Evolutionary conservation across 2,888 invertebrate species (phyloP).

Genomic region (Pemphredon lugubris): DNA sequence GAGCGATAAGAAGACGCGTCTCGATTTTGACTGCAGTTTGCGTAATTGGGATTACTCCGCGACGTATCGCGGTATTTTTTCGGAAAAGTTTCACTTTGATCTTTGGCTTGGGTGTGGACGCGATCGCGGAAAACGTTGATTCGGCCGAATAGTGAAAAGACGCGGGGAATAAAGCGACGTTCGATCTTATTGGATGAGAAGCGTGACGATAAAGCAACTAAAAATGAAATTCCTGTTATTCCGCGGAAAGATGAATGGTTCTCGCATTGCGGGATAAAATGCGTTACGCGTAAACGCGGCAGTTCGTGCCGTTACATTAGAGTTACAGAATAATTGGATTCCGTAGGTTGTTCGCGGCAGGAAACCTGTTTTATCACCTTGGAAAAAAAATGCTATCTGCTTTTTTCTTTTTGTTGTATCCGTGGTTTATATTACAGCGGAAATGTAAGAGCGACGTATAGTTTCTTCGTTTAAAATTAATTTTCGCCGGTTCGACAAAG

Average conservation of each 20-base stretch:
- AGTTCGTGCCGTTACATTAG: neutral
- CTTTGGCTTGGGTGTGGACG: too few species aligned
- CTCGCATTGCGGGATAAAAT: neutral
- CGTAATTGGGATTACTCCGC: too few species aligned
- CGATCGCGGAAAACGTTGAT: too few species aligned
- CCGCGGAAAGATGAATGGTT: neutral
- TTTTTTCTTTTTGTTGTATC: neutral
- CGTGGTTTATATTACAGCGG: too few species aligned
- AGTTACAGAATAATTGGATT: neutral
- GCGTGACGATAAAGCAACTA: neutral
- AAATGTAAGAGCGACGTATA: neutral
- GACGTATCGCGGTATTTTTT: too few species aligned
- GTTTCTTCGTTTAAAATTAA: neutral
- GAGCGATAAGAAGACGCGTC: too few species aligned
- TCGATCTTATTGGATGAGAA: neutral
- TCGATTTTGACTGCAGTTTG: too few species aligned
- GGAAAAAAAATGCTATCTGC: neutral
- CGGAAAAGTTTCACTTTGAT: too few species aligned
- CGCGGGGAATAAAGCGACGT: neutral
- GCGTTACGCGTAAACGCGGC: neutral
- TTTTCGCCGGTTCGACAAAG: neutral
- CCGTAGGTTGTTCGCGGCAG: neutral
- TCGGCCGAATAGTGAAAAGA: neutral
- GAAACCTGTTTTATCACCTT: slow-evolving; percentile 19
- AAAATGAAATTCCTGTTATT: too few species aligned